Evolutionary conservation across 2,113 vertebrate species (phyloP).

Genomic region (crab-eating macaque (Macaca fascicularis)): DNA sequence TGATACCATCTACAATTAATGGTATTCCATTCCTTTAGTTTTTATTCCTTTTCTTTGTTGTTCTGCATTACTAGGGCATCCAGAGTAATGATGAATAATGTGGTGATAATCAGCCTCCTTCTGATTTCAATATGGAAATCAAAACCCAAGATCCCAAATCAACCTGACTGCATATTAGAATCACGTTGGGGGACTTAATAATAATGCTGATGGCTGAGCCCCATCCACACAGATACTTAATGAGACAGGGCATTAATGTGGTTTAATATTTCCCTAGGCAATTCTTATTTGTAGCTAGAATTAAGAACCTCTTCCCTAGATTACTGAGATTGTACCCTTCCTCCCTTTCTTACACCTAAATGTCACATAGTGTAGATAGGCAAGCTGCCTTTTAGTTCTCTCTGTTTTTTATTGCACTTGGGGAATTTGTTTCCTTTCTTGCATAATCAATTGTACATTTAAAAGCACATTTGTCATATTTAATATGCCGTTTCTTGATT

Average conservation of each 20-base stretch:
- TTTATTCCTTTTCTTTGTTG: not conserved
- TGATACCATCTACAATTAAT: not conserved
- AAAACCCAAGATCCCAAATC: not conserved
- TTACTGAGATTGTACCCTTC: rapidly evolving
- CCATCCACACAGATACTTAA: not conserved
- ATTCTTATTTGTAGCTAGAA: not conserved
- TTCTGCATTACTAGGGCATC: rapidly evolving
- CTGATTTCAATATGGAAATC: not conserved
- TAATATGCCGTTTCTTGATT: not conserved
- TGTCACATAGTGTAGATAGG: rapidly evolving
- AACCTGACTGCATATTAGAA: not conserved
- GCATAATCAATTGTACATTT: not conserved
- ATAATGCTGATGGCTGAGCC: too few species aligned
- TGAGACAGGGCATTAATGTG: too few species aligned
- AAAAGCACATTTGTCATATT: not conserved
- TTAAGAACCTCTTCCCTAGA: not conserved
- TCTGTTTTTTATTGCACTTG: not conserved
- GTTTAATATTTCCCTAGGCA: not conserved
- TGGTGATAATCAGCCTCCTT: not conserved
- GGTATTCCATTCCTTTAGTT: not conserved
- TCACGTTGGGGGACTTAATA: not conserved
- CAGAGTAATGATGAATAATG: not conserved
- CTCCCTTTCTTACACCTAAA: not conserved
- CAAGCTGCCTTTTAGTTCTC: rapidly evolving
- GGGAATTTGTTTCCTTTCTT: not conserved